Evolutionary conservation across 1,140 invertebrate genomes (phyloP), one percentile per base, ranked within the genome.

Genomic region (Drosophila pseudoobscura): DNA sequence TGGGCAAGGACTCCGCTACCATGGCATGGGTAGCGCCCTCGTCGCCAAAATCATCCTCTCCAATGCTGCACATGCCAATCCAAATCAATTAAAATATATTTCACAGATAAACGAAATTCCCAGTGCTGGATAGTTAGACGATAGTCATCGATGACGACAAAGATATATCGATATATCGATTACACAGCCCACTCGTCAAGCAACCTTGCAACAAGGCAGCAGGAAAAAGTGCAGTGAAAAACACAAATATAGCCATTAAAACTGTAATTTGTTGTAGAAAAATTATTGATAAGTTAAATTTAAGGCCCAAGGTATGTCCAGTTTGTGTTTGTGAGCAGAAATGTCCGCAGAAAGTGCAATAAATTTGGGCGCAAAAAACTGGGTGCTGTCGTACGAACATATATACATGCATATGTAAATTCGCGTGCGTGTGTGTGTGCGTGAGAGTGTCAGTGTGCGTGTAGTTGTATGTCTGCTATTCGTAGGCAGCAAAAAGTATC

Each of bases 1-100:
- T 51, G 2, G 56, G 45, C 17, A 39, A 39, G 22, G 53, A 62
- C 24, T 51, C 60, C 6, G 66, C 51, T 22, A 72, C 13, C 91
- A 91, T 91, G 5, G 71, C 62, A 61, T 90, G 90, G 6, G 44
- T 47, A 20, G 75, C 89, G 9, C 90, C 90, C 9, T 90, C 90
- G 55, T 91, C 91, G 3, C 89, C 88, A 54, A 91, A 90, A 66
- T 91, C 90, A 53, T 91, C 91, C 56, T 91, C 91, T 0, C 82
- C 90, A 45, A 91, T 90, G 51, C 85, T 91, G 53, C 91, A 91
- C 91, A 91, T 91, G 51, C 35, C 24, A 56, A 15, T 15, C 3
- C 6, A 31, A 54, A n/a, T 2, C 3, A 54, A 11, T 20, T 29
- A 39, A 31, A 45, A 26, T 22, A 5, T 43, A 59, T 75, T 75